A percentile compares a stretch with the other conserved stretches of the same genome.
Evolutionary conservation across 2,797 vertebrate species (phyloP).

Genomic region (Chaetodon trifasciatus): DNA sequence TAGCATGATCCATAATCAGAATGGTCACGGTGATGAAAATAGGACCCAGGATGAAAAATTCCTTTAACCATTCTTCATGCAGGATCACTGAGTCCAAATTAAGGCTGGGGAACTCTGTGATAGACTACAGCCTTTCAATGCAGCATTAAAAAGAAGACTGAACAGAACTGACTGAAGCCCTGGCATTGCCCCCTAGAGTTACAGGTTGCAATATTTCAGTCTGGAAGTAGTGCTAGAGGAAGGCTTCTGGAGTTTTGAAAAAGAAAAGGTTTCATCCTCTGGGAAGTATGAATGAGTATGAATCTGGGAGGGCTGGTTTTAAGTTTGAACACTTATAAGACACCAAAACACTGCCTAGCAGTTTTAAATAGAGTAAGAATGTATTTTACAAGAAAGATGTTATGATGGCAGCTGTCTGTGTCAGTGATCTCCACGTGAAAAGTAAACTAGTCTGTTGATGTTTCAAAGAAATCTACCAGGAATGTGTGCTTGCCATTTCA

Average conservation of each 20-base stretch:
- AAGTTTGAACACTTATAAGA: background rate
- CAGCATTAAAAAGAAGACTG: background rate
- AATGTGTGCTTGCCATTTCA: background rate
- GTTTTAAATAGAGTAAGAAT: background rate
- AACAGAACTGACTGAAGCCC: background rate
- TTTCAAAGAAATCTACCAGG: background rate
- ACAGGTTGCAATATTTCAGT: no score
- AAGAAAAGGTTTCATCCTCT: background rate
- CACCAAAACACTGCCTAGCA: no score
- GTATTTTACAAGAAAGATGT: background rate
- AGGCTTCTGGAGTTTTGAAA: no score
- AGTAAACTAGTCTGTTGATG: rapidly evolving
- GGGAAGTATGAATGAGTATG: background rate
- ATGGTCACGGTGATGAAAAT: no score
- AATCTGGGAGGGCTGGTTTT: background rate
- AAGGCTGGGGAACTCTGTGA: background rate
- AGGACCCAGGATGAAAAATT: no score
- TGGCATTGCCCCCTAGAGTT: background rate
- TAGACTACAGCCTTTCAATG: background rate
- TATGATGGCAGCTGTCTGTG: background rate
- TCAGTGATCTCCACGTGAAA: background rate
- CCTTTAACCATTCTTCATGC: background rate
- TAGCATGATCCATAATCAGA: no score
- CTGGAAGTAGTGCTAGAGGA: no score
- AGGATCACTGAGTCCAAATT: background rate